Base-by-base conservation (phyloP, 2,797 vertebrate genomes). In the Alauda arvensis region DNA sequence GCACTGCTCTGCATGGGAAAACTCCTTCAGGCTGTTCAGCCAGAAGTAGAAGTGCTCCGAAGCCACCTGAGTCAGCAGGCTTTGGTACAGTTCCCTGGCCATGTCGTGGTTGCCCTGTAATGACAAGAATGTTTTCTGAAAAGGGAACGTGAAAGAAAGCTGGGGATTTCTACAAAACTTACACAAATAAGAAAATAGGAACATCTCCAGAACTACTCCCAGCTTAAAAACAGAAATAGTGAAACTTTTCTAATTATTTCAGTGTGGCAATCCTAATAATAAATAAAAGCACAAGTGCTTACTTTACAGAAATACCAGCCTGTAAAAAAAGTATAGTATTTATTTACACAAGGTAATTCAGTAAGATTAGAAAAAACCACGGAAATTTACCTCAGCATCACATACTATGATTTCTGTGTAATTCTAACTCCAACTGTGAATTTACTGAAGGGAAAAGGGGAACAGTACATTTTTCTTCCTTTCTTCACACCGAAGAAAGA, bases 41-140 rank as follows among this genome's bases (percentile, higher is more conserved):
- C 99, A 99, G 96, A 99, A 99, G 98, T 99, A 99, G 96, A 99
- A 99, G 95, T 99, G 99, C 76, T 99, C 99, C 0, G 99, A 99
- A 11, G 99, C 99, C 69, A 99, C 99, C 2, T 99, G 98, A 26
- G 99, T 99, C 89, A 99, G 97, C 94, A 99, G 95, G 93, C 98
- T 98, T 96, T 99, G 98, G 95, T 99, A 99, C 55, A 99, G 97
- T 83, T 99, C 99, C 48, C 98, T 98, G 93, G 98, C 99, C 97
- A 99, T 98, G 94, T 99, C 98, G 9, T 99, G 99, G 92, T 99
- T 99, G 68, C 99, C 99, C 99, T 99, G 67, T 69, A 91, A 87
- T 2, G 49, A 76, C 24, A 77, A 48, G 17, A 62, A 43, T 3
- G 10, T 77, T 87, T 87, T 88, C 12, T 37, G 75, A 10, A 72